Evolutionary conservation across 2,888 invertebrate species (phyloP).

Genomic region (Zeuzera pyrina): DNA sequence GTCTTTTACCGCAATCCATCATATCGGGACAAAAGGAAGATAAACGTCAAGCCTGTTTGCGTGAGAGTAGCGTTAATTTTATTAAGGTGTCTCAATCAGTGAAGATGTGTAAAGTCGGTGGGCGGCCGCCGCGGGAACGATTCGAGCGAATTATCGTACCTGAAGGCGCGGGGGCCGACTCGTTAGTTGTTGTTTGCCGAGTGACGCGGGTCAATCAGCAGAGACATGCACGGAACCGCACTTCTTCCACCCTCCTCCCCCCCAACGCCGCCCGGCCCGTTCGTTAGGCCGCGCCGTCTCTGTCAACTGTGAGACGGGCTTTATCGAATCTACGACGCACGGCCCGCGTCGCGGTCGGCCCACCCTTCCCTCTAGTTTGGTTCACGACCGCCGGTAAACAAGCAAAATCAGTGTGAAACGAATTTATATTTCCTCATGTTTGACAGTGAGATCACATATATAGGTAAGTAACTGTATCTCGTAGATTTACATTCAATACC

Average conservation of each 20-base stretch:
- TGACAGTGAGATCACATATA: slow-evolving; percentile 10
- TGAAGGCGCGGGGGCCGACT: slow-evolving; percentile 67
- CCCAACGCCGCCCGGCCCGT: slow-evolving; percentile 24
- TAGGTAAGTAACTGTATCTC: neutral
- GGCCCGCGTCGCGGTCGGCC: slow-evolving; percentile 64
- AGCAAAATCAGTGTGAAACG: slow-evolving; percentile 65
- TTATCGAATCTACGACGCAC: slow-evolving; percentile 73
- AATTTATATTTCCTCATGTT: slow-evolving; percentile 40
- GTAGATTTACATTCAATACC: no score
- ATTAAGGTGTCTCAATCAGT: slow-evolving; percentile 70
- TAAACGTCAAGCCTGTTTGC: slow-evolving; percentile 57
- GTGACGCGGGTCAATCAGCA: slow-evolving; percentile 74
- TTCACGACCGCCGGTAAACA: slow-evolving; percentile 65
- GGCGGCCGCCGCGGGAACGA: slow-evolving; percentile 57
- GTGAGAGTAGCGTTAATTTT: slow-evolving; percentile 64
- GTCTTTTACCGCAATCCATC: slow-evolving; percentile 68
- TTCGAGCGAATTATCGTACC: slow-evolving; percentile 56
- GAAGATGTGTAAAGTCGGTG: slow-evolving; percentile 54
- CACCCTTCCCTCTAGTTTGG: slow-evolving; percentile 62
- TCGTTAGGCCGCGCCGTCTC: slow-evolving; percentile 69
- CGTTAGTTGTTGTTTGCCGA: slow-evolving; percentile 74
- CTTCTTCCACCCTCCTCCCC: slow-evolving; percentile 58
- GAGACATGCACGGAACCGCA: slow-evolving; percentile 73
- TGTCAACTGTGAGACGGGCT: slow-evolving; percentile 70
- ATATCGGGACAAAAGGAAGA: slow-evolving; percentile 65